Evolutionary conservation across 1,140 invertebrate species (phyloP).

Genomic region (Probaryconus sp.): DNA sequence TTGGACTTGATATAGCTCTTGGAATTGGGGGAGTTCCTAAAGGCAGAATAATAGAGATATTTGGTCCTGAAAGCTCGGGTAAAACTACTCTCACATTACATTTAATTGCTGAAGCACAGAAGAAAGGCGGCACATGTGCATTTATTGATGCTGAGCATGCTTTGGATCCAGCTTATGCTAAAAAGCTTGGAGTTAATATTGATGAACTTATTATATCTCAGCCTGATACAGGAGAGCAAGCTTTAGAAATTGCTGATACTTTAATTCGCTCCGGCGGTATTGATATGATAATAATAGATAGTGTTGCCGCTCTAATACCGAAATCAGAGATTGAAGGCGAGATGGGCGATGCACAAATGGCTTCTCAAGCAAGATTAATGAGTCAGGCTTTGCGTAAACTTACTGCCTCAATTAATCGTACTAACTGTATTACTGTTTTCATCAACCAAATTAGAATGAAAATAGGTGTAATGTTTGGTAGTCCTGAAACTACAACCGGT

Average conservation of each 20-base stretch:
- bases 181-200: neutral
- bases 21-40: neutral
- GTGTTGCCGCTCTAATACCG: neutral
- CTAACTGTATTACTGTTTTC: slow-evolving; percentile 4
- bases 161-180: neutral
- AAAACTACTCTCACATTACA: slow-evolving; percentile 2
- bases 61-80: neutral
- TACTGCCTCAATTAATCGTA: neutral
- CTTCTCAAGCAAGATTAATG: neutral
- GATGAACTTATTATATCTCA: slow-evolving; percentile 3
- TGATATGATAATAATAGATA: slow-evolving; percentile 2
- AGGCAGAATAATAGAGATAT: neutral
- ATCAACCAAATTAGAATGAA: slow-evolving; percentile 36
- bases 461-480: slow-evolving; percentile 31
- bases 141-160: slow-evolving; percentile 12
- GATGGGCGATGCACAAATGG: neutral
- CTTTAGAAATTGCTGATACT: neutral
- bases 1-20: neutral
- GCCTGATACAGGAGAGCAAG: slow-evolving; percentile 6
- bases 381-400: neutral
- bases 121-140: neutral
- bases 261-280: neutral
- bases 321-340: slow-evolving; percentile 1
- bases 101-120: neutral
- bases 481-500: slow-evolving; percentile 31